Evolutionary conservation across 2,113 vertebrate genomes (phyloP).

Genomic region (Phyllostomus discolor): DNA sequence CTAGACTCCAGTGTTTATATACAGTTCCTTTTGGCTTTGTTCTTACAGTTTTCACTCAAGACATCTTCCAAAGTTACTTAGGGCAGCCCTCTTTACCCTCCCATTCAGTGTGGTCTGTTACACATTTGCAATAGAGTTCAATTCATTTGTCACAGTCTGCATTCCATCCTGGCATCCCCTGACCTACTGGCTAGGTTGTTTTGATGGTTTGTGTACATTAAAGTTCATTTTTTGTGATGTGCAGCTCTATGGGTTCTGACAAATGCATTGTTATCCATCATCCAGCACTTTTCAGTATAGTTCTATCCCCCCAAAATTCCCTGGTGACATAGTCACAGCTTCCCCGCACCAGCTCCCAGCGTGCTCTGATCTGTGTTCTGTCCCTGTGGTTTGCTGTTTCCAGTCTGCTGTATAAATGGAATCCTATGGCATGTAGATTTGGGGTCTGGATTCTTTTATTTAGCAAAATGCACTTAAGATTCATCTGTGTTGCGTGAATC

Average conservation of each 20-base stretch:
- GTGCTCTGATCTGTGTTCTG: accelerated
- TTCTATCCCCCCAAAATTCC: neutral
- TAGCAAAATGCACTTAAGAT: neutral
- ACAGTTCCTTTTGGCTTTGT: neutral
- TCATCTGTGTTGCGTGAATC: neutral
- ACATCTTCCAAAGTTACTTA: neutral
- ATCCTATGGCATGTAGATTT: neutral
- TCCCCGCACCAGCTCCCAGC: too few species aligned
- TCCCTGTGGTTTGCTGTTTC: neutral
- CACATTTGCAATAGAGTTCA: neutral
- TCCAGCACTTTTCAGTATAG: neutral
- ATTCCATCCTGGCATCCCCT: neutral
- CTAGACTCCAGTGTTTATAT: neutral
- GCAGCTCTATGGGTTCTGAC: neutral
- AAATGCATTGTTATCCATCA: neutral
- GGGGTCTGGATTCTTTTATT: neutral
- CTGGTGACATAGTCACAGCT: neutral
- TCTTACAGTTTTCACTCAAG: neutral
- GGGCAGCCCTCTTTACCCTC: neutral
- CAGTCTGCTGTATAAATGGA: neutral
- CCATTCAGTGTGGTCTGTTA: accelerated
- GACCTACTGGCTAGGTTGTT: neutral
- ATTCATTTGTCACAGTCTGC: neutral
- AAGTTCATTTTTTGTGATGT: neutral
- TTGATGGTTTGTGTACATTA: neutral